Evolutionary conservation across 2,113 vertebrate genomes (phyloP), one percentile per base, ranked within the genome.

Genomic region (Nerophis lumbriciformis): DNA sequence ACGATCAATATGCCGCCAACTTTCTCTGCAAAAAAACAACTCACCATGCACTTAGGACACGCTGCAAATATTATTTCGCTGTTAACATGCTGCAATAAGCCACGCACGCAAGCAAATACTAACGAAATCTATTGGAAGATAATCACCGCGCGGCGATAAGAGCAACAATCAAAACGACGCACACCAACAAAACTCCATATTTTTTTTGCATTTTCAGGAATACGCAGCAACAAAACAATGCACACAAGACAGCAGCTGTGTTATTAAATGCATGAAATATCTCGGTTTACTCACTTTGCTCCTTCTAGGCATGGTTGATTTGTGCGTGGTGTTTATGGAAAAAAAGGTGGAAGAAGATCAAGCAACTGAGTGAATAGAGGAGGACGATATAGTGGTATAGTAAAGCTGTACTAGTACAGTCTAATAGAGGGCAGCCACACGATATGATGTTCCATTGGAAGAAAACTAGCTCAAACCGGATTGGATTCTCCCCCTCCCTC

Each of bases 381-480:
- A 74, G 61, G 44, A 80, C 78, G 78, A 82, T 79, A 71, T 60
- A 73, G 79, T 74, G 71, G 80, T 81, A 71, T 82, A 78, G 79
- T 76, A 86, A 85, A 84, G 86, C 85, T 82, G 83, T 83, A 80
- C 81, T 85, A 81, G 80, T 88, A 85, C 76, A 84, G 81, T 84
- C 69, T 78, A 80, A 81, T 82, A 73, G 85, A 80, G 86, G 75
- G 76, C 74, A 77, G 82, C 77, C 75, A 89, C 82, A 85, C 87
- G 84, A 83, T 91, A 91, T 28, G 4, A 85, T 89, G 89, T 87
- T 90, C 89, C 85, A 90, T 86, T 86, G 88, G 88, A 88, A 87
- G 83, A 79, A 86, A 94, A 93, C 93, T 90, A 90, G 93, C 92
- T 93, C 76, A 92, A 94, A 92, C 93, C 90, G 88, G 92, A 93